These are phyloP conservation scores for Reinhardtius hippoglossoides DNA, from an alignment of 2,113 vertebrate species.

Conservation along the genomic window DNA sequence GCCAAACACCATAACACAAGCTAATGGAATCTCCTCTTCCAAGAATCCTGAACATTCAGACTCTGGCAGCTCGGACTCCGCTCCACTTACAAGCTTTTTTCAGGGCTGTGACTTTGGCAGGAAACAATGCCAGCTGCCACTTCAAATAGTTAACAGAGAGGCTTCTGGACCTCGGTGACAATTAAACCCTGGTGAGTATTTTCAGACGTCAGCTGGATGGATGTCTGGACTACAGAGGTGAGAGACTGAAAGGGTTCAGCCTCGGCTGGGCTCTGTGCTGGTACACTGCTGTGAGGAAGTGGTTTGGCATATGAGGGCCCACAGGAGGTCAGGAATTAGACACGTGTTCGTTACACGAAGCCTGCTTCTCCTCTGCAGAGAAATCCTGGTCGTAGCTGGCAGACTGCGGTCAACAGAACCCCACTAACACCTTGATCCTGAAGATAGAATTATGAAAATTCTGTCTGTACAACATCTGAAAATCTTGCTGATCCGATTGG, in stretches of 20 bases:
- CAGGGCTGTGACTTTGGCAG: constrained; percentile 49
- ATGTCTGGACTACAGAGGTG: constrained; percentile 33
- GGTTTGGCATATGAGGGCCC: constrained; percentile 52
- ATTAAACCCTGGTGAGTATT: constrained; percentile 29
- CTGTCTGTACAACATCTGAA: constrained; percentile 5
- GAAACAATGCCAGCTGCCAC: constrained; percentile 44
- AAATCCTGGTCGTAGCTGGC: constrained; percentile 8
- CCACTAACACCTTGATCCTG: background rate
- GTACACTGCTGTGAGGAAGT: constrained; percentile 52
- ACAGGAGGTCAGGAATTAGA: constrained; percentile 55
- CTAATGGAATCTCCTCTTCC: background rate
- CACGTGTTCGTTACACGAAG: constrained; percentile 56
- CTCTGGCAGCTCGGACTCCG: constrained; percentile 33
- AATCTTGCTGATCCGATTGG: background rate
- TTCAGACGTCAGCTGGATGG: constrained; percentile 17
- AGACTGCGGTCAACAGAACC: constrained; percentile 1
- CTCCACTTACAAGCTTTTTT: constrained; percentile 44
- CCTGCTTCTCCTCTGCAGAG: constrained; percentile 26
- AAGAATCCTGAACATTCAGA: constrained; percentile 51
- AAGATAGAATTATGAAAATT: constrained; percentile 11
- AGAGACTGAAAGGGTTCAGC: constrained; percentile 25
- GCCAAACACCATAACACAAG: constrained; percentile 35
- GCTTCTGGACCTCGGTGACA: constrained; percentile 22
- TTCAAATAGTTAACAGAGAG: constrained; percentile 32
- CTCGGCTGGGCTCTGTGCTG: constrained; percentile 33